Evolutionary conservation across 2,888 invertebrate species (phyloP).

Genomic region (Apodemia duryi): DNA sequence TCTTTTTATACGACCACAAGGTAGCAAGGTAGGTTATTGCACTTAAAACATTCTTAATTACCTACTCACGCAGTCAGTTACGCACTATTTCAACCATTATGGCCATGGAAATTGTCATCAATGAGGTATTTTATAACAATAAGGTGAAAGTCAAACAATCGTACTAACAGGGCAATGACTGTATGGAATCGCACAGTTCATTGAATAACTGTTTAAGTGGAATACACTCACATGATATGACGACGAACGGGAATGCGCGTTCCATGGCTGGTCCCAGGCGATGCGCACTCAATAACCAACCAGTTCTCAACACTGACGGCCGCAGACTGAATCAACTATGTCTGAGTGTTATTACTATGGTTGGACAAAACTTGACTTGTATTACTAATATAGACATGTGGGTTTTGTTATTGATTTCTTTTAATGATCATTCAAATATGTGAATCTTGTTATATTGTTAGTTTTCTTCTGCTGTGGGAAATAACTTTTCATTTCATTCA

Average conservation of each 20-base stretch:
- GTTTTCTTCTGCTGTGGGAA: too few relatives aligned
- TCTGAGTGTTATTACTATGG: background rate
- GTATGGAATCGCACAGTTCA: conserved; percentile 14
- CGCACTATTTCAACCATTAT: conserved; percentile 1
- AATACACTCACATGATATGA: conserved; percentile 63
- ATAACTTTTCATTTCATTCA: too few relatives aligned
- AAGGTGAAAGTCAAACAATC: conserved; percentile 19
- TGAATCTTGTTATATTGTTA: too few relatives aligned
- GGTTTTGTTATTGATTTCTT: conserved; percentile 10
- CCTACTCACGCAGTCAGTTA: conserved; percentile 1
- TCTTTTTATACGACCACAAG: background rate
- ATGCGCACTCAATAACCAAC: conserved; percentile 32
- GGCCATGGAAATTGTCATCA: conserved; percentile 1
- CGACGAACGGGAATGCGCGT: conserved; percentile 55
- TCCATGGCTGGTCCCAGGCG: conserved; percentile 50
- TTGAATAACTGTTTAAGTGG: conserved; percentile 13
- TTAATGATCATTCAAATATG: background rate
- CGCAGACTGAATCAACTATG: conserved; percentile 19
- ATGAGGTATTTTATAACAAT: conserved; percentile 12
- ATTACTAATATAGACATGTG: background rate
- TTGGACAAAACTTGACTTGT: background rate
- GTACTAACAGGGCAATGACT: conserved; percentile 15
- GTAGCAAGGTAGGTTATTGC: background rate
- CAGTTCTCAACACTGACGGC: conserved; percentile 9
- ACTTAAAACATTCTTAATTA: conserved; percentile 6